These are phyloP conservation scores for Oreortyx pictus DNA, from an alignment of 2,797 vertebrate genomes.

Conservation along the genomic window DNA sequence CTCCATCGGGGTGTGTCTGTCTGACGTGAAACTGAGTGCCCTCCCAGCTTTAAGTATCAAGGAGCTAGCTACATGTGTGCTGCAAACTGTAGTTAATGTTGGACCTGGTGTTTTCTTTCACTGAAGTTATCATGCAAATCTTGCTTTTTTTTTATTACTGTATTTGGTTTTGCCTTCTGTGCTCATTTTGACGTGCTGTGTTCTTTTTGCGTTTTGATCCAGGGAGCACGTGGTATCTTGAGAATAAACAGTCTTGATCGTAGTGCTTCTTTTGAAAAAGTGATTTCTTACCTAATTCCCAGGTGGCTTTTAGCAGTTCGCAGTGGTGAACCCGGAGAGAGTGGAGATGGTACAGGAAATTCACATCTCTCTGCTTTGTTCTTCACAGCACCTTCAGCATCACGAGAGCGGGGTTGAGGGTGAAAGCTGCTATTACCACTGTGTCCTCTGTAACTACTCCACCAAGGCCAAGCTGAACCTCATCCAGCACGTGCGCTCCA, in stretches of 20 bases:
- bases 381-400: slow-evolving; percentile 95
- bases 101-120: neutral
- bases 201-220: neutral
- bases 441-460: slow-evolving; percentile 95
- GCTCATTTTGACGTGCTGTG: neutral
- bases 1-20: slow-evolving; percentile 7
- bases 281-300: neutral
- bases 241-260: neutral
- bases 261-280: neutral
- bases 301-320: neutral
- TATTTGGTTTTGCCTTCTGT: neutral
- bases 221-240: neutral
- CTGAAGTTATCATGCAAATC: neutral
- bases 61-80: neutral
- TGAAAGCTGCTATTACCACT: slow-evolving; percentile 97
- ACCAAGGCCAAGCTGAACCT: slow-evolving; percentile 99
- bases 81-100: neutral
- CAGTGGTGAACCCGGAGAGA: neutral
- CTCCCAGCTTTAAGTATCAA: neutral
- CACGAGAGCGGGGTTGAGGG: slow-evolving; percentile 94
- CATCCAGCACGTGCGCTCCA: slow-evolving; percentile 98
- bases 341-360: neutral
- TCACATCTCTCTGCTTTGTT: slow-evolving; percentile 57
- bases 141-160: neutral
- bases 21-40: neutral